Evolutionary conservation across 1,140 invertebrate species (phyloP).

Genomic region (Drosophila cardini): DNA sequence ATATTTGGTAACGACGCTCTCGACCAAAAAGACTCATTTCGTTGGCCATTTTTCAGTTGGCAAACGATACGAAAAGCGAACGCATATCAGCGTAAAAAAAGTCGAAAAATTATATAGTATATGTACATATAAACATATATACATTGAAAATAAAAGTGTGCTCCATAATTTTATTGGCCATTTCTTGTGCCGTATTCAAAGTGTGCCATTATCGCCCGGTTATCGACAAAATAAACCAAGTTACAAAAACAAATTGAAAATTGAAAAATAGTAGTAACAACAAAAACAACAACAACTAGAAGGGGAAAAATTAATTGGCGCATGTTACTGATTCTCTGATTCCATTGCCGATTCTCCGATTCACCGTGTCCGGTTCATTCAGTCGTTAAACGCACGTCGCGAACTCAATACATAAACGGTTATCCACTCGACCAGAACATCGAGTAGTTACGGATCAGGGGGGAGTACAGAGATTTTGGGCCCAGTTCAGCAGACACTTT

Average conservation of each 20-base stretch:
- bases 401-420: conserved; percentile 32
- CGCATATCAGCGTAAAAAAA: conserved; percentile 62
- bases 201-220: conserved; percentile 60
- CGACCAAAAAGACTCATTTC: conserved; percentile 39
- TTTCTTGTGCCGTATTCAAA: conserved; percentile 55
- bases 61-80: conserved; percentile 78
- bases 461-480: conserved; percentile 36
- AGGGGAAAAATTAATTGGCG: conserved; percentile 59
- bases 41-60: conserved; percentile 54
- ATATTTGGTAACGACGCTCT: conserved; percentile 56
- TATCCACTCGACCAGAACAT: conserved; percentile 55
- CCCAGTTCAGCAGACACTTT: neutral
- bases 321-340: conserved; percentile 44
- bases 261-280: conserved; percentile 16
- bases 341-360: conserved; percentile 3
- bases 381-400: conserved; percentile 59
- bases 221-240: conserved; percentile 61
- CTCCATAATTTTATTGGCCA: conserved; percentile 35
- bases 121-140: neutral
- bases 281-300: conserved; percentile 31
- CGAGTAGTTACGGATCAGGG: neutral
- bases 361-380: conserved; percentile 47
- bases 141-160: conserved; percentile 46
- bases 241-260: conserved; percentile 42
- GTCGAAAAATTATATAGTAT: no score